Base-by-base conservation (phyloP, 2,888 invertebrate species). In the Disparrhopalites patrizii region DNA sequence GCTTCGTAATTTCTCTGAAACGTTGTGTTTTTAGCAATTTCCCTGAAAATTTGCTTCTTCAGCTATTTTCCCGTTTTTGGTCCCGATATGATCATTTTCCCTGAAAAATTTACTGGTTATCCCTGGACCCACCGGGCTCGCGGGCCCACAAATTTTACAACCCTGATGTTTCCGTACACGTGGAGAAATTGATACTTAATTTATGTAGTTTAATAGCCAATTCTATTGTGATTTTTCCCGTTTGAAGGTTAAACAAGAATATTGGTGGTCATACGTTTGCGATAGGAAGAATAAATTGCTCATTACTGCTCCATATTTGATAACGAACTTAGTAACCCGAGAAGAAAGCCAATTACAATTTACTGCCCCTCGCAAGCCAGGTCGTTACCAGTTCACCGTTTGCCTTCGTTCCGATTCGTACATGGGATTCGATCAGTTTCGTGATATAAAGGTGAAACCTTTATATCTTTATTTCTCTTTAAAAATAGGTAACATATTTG, bases 261-360 rank as follows among this genome's bases (percentile, higher is more conserved):
- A 91, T 81, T 99, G 99, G 98, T 99, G 98, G 97, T 89, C 97
- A 72, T 99, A 98, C 80, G 90, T 99, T 76, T 91, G 92, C 81
- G 98, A 99, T 82, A 87, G 93, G 76, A 97, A 94, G 81, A 91
- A 90, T 73, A 89, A 88, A 78, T 89, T 91, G 69, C 82, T 99
- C 76, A 85, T 97, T 73, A 93, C 97, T 57, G 89, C 93, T 74
- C 97, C 98, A 47, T 90, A 91, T 78, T 90, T 95, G 78, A 88
- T 98, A 69, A 97, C 97, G 62, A 93, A 92, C 79, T 85, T 99
- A 68, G 90, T 93, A 52, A 86, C 88, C 77, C 82, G 86, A 75
- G 94, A 95, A 82, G 93, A 93, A 82, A 88, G 96, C 74, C 93
- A 95, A 81, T 84, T 99, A 73, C 91, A 93, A 78, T 98, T 99